Conservation (phyloP, 2,113 vertebrate genomes). For the Tinamus guttatus region DNA sequence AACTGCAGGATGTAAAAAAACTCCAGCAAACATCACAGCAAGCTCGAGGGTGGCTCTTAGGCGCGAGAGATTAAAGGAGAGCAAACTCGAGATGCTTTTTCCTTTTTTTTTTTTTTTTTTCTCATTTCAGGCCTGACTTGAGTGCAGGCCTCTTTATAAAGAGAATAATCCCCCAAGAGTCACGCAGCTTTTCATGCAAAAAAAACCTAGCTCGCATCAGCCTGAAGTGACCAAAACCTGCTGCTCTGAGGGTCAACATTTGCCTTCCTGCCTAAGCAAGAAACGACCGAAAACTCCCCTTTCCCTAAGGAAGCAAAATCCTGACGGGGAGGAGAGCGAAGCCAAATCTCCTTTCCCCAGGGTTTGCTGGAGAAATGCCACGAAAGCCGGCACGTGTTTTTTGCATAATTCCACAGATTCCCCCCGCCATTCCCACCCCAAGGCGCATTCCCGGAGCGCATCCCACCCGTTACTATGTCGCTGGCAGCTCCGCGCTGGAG, state of each 20-base stretch:
- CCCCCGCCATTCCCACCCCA: neutral
- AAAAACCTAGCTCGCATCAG: neutral
- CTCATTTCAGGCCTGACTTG: neutral
- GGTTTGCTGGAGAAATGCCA: neutral
- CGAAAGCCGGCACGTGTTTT: neutral
- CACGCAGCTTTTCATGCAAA: fast-evolving
- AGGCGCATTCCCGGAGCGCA: neutral
- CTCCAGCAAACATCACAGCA: neutral
- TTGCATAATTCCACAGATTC: neutral
- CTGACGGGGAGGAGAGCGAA: neutral
- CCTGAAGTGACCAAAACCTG: neutral
- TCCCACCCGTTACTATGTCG: neutral
- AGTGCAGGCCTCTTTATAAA: neutral
- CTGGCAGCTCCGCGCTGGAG: neutral
- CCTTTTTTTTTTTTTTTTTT: neutral
- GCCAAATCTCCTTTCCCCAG: neutral
- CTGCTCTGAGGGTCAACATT: fast-evolving
- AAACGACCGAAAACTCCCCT: neutral
- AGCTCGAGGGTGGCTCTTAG: neutral
- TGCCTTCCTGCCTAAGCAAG: neutral
- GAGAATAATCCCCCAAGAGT: neutral
- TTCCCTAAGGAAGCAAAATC: neutral
- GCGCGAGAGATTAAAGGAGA: neutral
- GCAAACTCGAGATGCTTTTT: neutral
- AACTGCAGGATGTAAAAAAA: neutral